phyloP scores from a whole-genome alignment of 2,888 invertebrate genomes.

The Melanchra persicariae region DNA sequence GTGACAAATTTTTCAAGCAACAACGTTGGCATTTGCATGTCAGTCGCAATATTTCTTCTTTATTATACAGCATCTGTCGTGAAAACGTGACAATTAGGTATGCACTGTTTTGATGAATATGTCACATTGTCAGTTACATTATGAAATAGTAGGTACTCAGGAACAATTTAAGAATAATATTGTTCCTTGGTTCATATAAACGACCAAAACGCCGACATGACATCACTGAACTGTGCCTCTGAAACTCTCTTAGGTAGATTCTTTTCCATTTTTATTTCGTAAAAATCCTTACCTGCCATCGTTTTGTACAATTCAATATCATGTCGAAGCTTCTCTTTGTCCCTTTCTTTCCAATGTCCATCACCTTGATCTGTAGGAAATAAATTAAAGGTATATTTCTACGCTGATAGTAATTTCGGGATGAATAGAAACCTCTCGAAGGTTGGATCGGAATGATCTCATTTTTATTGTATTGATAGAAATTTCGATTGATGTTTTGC shows the following conservation, averaged over 20 bases:
- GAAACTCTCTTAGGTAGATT: too few relatives aligned
- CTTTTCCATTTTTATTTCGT: constrained; percentile 10
- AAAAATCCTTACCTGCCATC: constrained; percentile 78
- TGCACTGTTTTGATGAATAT: not conserved
- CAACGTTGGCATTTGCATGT: too few relatives aligned
- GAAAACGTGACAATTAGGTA: not conserved
- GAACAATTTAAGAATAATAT: too few relatives aligned
- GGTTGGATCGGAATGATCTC: constrained; percentile 66
- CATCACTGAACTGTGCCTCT: not conserved
- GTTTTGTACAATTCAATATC: constrained; percentile 81
- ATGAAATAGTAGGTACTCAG: too few relatives aligned
- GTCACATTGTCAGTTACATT: not conserved
- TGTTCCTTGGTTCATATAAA: too few relatives aligned
- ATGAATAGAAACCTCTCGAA: constrained; percentile 68
- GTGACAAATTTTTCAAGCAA: too few relatives aligned
- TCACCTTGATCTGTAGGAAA: constrained; percentile 82
- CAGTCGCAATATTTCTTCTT: too few relatives aligned
- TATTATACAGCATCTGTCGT: not conserved
- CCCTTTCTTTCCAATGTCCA: constrained; percentile 84
- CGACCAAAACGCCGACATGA: not conserved
- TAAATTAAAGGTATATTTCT: constrained; percentile 73
- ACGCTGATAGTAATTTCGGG: constrained; percentile 64
- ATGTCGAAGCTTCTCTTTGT: constrained; percentile 78
- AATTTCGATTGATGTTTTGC: constrained; percentile 72
- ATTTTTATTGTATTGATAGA: constrained; percentile 70